Evolutionary conservation across 1,140 invertebrate genomes (phyloP), one percentile per base, ranked within the genome.

Genomic region (Halyomorpha halys): DNA sequence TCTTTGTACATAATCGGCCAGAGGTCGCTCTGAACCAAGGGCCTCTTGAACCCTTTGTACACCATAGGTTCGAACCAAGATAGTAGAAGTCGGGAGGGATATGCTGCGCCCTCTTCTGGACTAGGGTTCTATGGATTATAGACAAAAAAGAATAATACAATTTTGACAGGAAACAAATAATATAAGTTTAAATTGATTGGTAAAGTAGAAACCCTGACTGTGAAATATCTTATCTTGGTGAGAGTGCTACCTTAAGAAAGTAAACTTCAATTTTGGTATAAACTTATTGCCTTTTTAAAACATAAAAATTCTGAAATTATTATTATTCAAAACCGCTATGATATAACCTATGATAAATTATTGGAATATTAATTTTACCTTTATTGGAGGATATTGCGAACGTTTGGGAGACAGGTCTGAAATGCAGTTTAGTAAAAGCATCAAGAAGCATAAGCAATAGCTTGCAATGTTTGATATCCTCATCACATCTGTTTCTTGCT

Each of bases 1-100:
- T 98, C 91, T 69, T 86, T 83, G 3, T 85, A 82, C 71, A 93
- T 91, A 72, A 98, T 81, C 44, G 87, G 84, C 94, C 94, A 98
- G 0, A 98, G 75, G 76, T 98, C 91, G 34, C 80, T 77, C 54
- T 82, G 81, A 68, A 87, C 87, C 34, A 98, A 76, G 14, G 91
- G 87, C 66, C 85, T 84, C 67, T 82, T 83, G 75, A 88, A 97
- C 2, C 94, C 94, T 66, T 82, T 83, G 76, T 89, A 84, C 0
- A 90, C 86, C 69, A 96, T 76, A 0, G 75, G 65, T 74, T 94
- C 89, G 74, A 97, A 96, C 96, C 96, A 99, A 62, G 85, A 83
- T 74, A 95, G 98, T 0, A 88, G 81, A 4, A 98, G 75, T 61
- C 84, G 82, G 23, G 91, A 94, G n/a, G 93, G 80, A 74, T 95